Conservation (phyloP, 2,888 invertebrate species). For the Drosophila recens region DNA sequence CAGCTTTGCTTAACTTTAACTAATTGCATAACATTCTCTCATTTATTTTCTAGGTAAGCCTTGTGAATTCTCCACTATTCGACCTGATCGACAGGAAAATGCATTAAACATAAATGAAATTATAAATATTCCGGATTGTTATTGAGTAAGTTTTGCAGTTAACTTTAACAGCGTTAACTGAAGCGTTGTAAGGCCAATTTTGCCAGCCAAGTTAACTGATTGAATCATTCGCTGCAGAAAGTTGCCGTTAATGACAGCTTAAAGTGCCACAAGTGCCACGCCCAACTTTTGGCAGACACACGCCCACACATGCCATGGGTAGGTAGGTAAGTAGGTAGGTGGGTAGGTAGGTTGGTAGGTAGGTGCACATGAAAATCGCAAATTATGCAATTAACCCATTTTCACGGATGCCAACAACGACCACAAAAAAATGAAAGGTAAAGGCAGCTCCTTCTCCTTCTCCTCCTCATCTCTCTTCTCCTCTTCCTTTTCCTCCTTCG, state of each 20-base stretch:
- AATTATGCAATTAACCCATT: slow-evolving; percentile 82
- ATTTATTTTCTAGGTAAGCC: slow-evolving; percentile 1
- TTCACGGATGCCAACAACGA: slow-evolving; percentile 43
- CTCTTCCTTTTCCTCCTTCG: neutral
- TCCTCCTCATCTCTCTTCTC: neutral
- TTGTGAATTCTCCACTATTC: too few species aligned
- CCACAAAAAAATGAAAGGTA: slow-evolving; percentile 50
- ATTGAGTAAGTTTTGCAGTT: neutral
- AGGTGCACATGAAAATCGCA: slow-evolving; percentile 68
- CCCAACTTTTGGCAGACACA: neutral
- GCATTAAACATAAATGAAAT: neutral
- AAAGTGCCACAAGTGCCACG: slow-evolving; percentile 11
- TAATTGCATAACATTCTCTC: neutral
- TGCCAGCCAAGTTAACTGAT: slow-evolving; percentile 19
- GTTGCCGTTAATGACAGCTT: slow-evolving; percentile 17
- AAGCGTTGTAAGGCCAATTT: neutral
- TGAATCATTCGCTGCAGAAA: slow-evolving; percentile 28
- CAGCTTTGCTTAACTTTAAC: neutral
- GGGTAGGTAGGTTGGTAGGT: neutral
- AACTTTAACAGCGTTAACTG: neutral
- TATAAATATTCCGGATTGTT: neutral
- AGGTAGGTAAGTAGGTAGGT: neutral
- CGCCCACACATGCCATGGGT: neutral
- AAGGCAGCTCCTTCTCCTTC: neutral
- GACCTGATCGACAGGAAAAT: neutral